phyloP scores from a whole-genome alignment of 2,797 vertebrate species.

The Muscicapa striata region DNA sequence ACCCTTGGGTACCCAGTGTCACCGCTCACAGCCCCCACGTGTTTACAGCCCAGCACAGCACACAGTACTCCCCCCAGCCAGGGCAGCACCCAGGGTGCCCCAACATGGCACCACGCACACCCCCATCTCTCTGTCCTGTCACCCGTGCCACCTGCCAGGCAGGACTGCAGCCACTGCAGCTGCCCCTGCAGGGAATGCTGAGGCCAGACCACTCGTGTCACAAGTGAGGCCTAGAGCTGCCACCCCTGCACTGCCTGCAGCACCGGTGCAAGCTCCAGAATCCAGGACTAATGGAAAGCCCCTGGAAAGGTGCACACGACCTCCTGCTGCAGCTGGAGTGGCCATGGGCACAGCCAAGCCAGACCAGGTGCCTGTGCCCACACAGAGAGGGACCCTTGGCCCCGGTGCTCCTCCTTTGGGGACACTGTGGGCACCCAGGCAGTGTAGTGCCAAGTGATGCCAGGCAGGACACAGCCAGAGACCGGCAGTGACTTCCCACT shows the following conservation, averaged over 20 bases:
- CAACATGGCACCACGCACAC: neutral
- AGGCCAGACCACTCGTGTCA: neutral
- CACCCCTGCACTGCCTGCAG: neutral
- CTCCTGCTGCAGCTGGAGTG: rapidly evolving
- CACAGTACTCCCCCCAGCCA: too few species aligned
- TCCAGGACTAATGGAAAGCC: neutral
- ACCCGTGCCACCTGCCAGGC: rapidly evolving
- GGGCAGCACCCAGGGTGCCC: neutral
- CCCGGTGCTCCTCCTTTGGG: rapidly evolving
- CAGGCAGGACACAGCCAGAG: neutral
- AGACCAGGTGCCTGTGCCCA: neutral
- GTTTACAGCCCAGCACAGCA: neutral
- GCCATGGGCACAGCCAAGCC: rapidly evolving
- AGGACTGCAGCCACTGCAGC: neutral
- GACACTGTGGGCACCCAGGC: neutral
- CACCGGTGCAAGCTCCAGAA: rapidly evolving
- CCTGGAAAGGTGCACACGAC: neutral
- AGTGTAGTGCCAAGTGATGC: neutral
- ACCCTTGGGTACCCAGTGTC: neutral
- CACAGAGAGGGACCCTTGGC: neutral
- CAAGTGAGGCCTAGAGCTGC: neutral
- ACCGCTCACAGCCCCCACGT: neutral
- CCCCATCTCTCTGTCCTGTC: neutral
- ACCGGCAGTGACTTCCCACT: neutral
- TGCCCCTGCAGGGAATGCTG: neutral